Conservation (phyloP, 2,797 vertebrate genomes). For the Myioborus melanocephalus region DNA sequence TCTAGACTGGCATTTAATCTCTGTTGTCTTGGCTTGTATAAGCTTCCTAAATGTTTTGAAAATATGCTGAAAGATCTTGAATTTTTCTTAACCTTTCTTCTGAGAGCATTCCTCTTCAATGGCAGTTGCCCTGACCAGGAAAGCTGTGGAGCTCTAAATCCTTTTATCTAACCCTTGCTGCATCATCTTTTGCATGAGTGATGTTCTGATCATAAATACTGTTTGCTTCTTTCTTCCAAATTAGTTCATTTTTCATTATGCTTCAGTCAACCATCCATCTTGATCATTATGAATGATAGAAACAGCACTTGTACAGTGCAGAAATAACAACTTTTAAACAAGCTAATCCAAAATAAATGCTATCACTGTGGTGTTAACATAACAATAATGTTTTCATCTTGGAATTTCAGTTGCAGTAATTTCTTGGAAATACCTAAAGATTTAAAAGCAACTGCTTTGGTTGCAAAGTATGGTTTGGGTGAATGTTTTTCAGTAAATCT, state of each 20-base stretch:
- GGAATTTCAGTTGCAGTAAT: not conserved
- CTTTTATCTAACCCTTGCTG: not conserved
- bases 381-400: not conserved
- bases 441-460: not conserved
- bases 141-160: not conserved
- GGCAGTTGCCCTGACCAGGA: not conserved
- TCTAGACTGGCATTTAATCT: not conserved
- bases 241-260: not conserved
- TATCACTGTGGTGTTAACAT: rapidly evolving
- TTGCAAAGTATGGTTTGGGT: not conserved
- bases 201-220: not conserved
- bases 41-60: not conserved
- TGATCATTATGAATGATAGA: not conserved
- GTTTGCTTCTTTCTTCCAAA: not conserved
- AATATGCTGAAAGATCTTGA: not conserved
- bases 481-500: not conserved
- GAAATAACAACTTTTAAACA: not conserved
- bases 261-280: not conserved
- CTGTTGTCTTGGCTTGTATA: not conserved
- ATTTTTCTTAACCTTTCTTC: not conserved
- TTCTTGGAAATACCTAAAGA: not conserved
- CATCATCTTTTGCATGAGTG: not conserved
- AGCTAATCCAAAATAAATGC: not conserved
- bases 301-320: not conserved
- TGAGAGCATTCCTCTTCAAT: not conserved